Evolutionary conservation across 1,140 invertebrate species (phyloP).

Genomic region (Hydropsyche tenuis): DNA sequence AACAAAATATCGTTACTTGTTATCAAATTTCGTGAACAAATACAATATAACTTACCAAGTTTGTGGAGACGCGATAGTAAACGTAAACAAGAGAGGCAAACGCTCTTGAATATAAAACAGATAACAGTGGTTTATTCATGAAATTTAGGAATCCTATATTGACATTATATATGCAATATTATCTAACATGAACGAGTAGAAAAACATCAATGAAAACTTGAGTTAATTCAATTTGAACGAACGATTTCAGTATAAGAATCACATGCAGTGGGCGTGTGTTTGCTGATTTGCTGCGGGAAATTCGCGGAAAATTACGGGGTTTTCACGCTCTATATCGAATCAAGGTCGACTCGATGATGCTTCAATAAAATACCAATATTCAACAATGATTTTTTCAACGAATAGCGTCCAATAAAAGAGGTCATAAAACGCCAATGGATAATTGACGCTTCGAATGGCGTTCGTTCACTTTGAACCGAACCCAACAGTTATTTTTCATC

Average conservation of each 20-base stretch:
- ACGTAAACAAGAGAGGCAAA: constrained; percentile 2
- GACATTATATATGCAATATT: neutral
- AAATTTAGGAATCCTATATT: constrained; percentile 3
- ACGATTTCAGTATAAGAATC: too few species aligned
- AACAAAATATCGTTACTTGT: too few species aligned
- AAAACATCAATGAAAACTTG: neutral
- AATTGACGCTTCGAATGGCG: constrained; percentile 20
- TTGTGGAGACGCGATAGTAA: constrained; percentile 3
- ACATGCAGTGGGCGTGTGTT: too few species aligned
- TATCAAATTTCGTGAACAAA: too few species aligned
- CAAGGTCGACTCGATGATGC: too few species aligned
- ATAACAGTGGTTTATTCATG: constrained; percentile 7
- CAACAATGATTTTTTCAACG: constrained; percentile 6
- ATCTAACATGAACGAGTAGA: neutral
- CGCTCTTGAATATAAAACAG: neutral
- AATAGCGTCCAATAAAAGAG: constrained; percentile 17
- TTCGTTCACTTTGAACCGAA: constrained; percentile 8
- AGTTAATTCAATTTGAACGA: constrained; percentile 1
- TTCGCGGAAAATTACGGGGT: too few species aligned
- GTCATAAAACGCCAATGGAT: constrained; percentile 12
- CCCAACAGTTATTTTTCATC: constrained; percentile 1
- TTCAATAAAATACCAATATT: neutral
- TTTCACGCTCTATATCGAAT: too few species aligned
- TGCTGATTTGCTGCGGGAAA: too few species aligned
- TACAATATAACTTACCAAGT: neutral